Conservation (phyloP, 1,140 invertebrate species). For the Scaptomyza graminum region DNA sequence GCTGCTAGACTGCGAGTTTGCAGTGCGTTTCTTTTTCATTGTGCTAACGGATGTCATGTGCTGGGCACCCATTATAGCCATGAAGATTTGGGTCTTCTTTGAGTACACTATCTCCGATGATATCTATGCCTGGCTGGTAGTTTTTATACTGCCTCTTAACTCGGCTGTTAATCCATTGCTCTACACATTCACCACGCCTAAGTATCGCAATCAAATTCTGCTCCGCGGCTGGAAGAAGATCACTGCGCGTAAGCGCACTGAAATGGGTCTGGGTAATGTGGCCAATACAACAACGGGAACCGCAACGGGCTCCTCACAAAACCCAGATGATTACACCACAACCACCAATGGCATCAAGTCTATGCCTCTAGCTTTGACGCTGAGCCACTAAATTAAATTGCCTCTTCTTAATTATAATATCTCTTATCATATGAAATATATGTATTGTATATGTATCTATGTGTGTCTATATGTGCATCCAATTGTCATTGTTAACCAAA, state of each 20-base stretch:
- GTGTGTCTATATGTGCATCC: constrained; percentile 42
- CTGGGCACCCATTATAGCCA: constrained; percentile 89
- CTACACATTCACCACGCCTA: constrained; percentile 91
- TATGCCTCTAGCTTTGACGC: constrained; percentile 58
- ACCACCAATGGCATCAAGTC: constrained; percentile 46
- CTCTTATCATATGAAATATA: constrained; percentile 37
- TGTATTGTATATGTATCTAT: constrained; percentile 39
- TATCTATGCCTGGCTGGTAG: constrained; percentile 89
- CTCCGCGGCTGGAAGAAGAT: constrained; percentile 81
- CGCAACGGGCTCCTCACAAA: constrained; percentile 73
- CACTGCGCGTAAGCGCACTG: constrained; percentile 66
- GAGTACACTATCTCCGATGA: constrained; percentile 86
- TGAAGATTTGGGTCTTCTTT: constrained; percentile 88
- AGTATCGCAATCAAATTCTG: constrained; percentile 86
- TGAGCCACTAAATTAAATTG: constrained; percentile 43
- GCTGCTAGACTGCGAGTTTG: constrained; percentile 88
- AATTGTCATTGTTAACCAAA: constrained; percentile 67
- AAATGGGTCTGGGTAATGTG: constrained; percentile 60
- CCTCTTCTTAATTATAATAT: constrained; percentile 53
- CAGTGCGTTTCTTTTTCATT: constrained; percentile 89
- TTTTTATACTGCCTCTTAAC: constrained; percentile 91
- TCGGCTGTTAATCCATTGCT: constrained; percentile 91
- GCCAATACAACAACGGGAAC: constrained; percentile 75
- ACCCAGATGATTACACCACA: constrained; percentile 72
- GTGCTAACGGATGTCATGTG: constrained; percentile 90